A percentile compares a stretch with the other conserved stretches of the same genome.
These are phyloP conservation scores for Aphelinus certus DNA, from an alignment of 1,140 invertebrate species.

Conservation along the genomic window DNA sequence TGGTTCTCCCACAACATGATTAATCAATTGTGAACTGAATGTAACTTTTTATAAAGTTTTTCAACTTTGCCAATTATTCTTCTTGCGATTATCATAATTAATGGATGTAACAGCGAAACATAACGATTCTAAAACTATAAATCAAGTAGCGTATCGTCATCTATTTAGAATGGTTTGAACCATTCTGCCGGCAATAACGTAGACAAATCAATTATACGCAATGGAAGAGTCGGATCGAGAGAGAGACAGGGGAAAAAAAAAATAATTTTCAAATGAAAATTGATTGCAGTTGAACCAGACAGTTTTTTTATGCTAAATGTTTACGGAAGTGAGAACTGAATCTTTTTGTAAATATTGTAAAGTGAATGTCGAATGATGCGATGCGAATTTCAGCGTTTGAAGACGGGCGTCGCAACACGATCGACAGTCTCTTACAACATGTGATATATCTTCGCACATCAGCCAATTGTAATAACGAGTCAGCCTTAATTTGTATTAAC, in stretches of 20 bases:
- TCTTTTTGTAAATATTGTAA: slow-evolving; percentile 19
- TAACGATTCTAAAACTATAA: no score
- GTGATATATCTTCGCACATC: slow-evolving; percentile 37
- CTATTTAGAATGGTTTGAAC: no score
- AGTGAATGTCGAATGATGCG: not conserved
- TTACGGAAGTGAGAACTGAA: not conserved
- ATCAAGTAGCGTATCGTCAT: no score
- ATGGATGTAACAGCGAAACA: no score
- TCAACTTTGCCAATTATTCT: not conserved
- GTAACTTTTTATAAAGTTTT: slow-evolving; percentile 28
- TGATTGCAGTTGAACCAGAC: not conserved
- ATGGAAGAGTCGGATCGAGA: no score
- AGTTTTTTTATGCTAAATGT: slow-evolving; percentile 1
- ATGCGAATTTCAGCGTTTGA: no score
- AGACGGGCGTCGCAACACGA: not conserved
- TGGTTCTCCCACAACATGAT: not conserved
- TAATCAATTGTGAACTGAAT: not conserved
- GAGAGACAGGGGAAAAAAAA: not conserved
- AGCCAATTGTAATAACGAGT: slow-evolving; percentile 37
- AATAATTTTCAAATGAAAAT: slow-evolving; percentile 1
- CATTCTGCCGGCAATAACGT: no score
- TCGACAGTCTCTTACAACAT: slow-evolving; percentile 30
- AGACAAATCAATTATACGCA: no score
- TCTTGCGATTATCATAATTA: no score
- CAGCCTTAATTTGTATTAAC: slow-evolving; percentile 37